A percentile compares a stretch with the other conserved stretches of the same genome.
These are phyloP conservation scores for Eudorcas thomsonii DNA, from an alignment of 2,113 vertebrate species.

Conservation along the genomic window DNA sequence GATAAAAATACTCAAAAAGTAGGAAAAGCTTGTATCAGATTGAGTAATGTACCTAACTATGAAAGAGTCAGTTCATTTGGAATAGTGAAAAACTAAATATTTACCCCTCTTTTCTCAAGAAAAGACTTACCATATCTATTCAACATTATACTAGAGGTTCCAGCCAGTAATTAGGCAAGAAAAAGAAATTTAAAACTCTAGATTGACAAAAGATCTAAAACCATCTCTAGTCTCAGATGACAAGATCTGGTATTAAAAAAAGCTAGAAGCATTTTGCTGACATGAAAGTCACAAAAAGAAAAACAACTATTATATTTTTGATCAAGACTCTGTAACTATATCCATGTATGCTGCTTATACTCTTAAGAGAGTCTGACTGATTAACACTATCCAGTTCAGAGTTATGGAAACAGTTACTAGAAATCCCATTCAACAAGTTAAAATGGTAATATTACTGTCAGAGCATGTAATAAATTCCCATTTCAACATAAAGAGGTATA, in stretches of 20 bases:
- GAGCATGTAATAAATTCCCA: neutral
- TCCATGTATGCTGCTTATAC: neutral
- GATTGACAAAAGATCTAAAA: neutral
- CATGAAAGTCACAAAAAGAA: neutral
- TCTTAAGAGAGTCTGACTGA: neutral
- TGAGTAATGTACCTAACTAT: neutral
- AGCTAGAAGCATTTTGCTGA: constrained; percentile 11
- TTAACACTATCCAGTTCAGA: neutral
- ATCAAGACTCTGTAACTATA: constrained; percentile 10
- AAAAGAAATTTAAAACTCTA: neutral
- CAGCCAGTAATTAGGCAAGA: neutral
- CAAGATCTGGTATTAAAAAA: neutral
- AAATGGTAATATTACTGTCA: neutral
- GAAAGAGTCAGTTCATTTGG: neutral
- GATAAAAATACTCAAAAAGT: constrained; percentile 19
- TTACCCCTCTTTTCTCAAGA: neutral
- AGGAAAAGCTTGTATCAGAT: neutral
- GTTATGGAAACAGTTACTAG: constrained; percentile 21
- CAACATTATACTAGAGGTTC: neutral
- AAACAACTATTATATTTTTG: constrained; percentile 7
- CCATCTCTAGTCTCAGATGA: constrained; percentile 17
- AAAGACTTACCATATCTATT: neutral
- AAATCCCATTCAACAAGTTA: neutral
- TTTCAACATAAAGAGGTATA: neutral
- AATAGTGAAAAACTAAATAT: neutral